Conservation (phyloP, 2,797 vertebrate genomes). For the Pangasius macronema region DNA sequence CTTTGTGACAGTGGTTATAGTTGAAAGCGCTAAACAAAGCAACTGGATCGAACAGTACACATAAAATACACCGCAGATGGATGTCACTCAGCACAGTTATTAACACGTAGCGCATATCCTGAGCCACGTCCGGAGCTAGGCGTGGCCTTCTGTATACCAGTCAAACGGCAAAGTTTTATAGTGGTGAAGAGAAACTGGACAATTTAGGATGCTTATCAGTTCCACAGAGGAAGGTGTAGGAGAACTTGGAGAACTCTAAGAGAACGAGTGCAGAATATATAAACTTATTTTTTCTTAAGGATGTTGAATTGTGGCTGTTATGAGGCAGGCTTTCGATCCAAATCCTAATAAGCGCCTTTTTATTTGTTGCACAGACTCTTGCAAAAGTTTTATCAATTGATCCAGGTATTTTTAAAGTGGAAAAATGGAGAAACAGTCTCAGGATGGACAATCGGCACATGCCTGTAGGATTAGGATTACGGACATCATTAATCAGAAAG, state of each 20-base stretch:
- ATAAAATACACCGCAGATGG: not conserved
- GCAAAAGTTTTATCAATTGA: not conserved
- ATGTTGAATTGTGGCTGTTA: slow-evolving; percentile 1
- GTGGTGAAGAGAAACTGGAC: not conserved
- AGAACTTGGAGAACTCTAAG: not conserved
- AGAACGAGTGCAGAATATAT: slow-evolving; percentile 10
- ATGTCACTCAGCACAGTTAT: not conserved
- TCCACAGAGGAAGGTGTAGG: slow-evolving; percentile 8
- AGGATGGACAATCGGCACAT: not conserved
- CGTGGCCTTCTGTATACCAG: not conserved
- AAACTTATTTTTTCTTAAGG: not conserved
- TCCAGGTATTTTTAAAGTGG: not conserved
- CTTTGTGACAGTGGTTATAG: not conserved
- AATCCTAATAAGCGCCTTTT: not conserved
- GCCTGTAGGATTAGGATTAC: not conserved
- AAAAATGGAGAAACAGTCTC: not conserved
- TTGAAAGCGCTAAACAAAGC: not conserved
- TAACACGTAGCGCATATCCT: not conserved
- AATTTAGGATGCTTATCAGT: slow-evolving; percentile 25
- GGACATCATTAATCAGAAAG: not conserved
- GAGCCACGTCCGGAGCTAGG: not conserved
- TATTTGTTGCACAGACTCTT: not conserved
- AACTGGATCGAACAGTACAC: not conserved
- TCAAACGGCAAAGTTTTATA: slow-evolving; percentile 7
- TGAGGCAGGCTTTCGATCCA: not conserved